Base-by-base conservation (phyloP, 2,888 invertebrate species). In the Petrolisthes manimaculis region DNA sequence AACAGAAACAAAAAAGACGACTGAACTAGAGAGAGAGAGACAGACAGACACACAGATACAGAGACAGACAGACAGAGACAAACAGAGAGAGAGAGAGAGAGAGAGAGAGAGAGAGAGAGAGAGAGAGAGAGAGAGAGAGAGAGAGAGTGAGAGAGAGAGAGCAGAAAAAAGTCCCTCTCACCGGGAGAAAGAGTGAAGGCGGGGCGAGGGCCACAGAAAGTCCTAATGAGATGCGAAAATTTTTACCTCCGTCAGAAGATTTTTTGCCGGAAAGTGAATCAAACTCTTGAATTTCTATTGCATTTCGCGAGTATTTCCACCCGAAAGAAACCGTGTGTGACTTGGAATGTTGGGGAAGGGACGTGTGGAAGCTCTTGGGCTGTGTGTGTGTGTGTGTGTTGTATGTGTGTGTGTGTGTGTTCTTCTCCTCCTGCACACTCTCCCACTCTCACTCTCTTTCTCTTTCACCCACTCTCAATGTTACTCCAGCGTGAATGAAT, bases 211-310 rank as follows among this genome's bases (percentile, higher is more conserved):
- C 87, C 87, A 87, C 87, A 84, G 87, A 87, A 87, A 87, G 87
- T 87, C 87, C 87, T 87, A 87, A 87, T 87, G 87, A 87, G 87
- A 87, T 87, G 87, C 87, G 87, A 87, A 84, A 83, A 84, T 84
- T 87, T 87, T 87, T 87, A 84, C 87, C 87, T 77, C 87, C 83
- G 83, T 79, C 83, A 74, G 81, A 82, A 67, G 83, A 71, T 71
- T 77, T 71, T 87, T 87, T 87, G 75, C 83, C 51, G 84, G 87
- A 87, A 87, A 87, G 87, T 87, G 87, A 87, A 87, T 87, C 87
- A 87, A 87, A 87, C 87, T 87, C 87, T 87, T 87, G 87, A 87
- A 87, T 84, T 87, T 87, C 87, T 87, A 87, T 87, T 87, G 87
- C 87, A 84, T 87, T 87, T 87, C 87, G 87, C 83, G 80, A 87